phyloP scores from a whole-genome alignment of 2,797 vertebrate genomes.

The Balearica regulorum region DNA sequence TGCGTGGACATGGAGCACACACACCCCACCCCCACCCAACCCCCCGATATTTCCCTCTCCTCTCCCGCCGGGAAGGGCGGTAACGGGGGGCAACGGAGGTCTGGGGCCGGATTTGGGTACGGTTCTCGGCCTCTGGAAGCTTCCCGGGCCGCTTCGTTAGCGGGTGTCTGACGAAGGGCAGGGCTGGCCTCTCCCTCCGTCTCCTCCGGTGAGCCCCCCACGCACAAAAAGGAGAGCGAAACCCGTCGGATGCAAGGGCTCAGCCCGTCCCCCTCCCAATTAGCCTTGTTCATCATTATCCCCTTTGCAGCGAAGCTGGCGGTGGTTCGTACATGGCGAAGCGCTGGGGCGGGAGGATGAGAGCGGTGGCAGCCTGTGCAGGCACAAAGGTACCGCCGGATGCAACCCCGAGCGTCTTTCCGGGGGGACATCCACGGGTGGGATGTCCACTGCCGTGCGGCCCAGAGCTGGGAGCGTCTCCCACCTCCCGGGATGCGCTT shows the following conservation, averaged over 20 bases:
- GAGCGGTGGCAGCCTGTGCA: not conserved
- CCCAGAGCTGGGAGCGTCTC: not conserved
- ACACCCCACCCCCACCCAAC: too few relatives aligned
- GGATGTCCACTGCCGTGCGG: accelerated
- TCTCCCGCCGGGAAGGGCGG: not conserved
- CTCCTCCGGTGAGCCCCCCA: not conserved
- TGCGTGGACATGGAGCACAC: not conserved
- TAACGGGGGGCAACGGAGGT: not conserved
- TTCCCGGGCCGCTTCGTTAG: not conserved
- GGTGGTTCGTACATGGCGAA: accelerated
- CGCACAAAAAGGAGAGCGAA: not conserved
- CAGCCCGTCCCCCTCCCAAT: not conserved
- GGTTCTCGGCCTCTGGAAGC: not conserved
- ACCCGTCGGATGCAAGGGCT: accelerated
- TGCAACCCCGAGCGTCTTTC: not conserved
- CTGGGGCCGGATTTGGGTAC: too few relatives aligned
- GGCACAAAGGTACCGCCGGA: not conserved
- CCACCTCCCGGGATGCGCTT: not conserved
- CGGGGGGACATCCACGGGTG: not conserved
- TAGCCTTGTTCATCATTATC: not conserved
- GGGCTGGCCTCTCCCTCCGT: not conserved
- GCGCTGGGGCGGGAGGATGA: not conserved
- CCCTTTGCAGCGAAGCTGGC: not conserved
- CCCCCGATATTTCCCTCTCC: not conserved
- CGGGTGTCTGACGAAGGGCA: not conserved